phyloP scores from a whole-genome alignment of 2,888 invertebrate genomes.

The Euclidia mi region DNA sequence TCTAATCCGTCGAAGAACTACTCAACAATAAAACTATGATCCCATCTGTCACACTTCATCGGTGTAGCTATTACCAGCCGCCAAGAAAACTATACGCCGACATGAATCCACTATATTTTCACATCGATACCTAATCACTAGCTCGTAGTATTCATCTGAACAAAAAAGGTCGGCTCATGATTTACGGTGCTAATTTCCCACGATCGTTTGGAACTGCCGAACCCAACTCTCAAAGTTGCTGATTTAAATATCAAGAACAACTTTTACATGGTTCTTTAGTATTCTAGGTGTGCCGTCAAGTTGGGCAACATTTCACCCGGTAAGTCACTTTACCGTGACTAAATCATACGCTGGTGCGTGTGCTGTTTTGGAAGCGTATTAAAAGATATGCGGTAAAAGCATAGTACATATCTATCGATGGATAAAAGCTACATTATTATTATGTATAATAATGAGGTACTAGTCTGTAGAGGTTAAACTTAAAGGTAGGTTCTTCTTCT shows the following conservation, averaged over 20 bases:
- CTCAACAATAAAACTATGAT: not conserved
- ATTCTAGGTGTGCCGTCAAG: conserved; percentile 72
- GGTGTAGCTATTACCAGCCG: not conserved
- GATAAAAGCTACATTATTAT: conserved; percentile 7
- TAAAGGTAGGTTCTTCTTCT: too few relatives aligned
- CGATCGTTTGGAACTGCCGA: conserved; percentile 58
- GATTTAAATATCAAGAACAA: conserved; percentile 76
- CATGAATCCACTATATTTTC: conserved; percentile 33
- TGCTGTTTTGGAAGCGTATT: conserved; percentile 15
- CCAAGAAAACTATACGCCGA: not conserved
- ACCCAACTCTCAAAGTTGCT: conserved; percentile 63
- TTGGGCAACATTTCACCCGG: conserved; percentile 77
- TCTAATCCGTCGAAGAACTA: not conserved
- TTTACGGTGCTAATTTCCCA: conserved; percentile 62
- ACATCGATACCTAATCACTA: conserved; percentile 47
- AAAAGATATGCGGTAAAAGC: conserved; percentile 41
- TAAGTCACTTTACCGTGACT: conserved; percentile 75
- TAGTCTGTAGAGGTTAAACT: not conserved
- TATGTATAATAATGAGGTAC: too few relatives aligned
- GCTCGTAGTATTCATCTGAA: conserved; percentile 44
- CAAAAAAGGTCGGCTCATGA: conserved; percentile 62
- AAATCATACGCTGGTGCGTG: conserved; percentile 70
- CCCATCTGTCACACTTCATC: not conserved
- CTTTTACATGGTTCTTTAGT: conserved; percentile 76
- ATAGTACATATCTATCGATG: too few relatives aligned